Base-by-base conservation (phyloP, 2,113 vertebrate genomes). In the Piprites chloris region DNA sequence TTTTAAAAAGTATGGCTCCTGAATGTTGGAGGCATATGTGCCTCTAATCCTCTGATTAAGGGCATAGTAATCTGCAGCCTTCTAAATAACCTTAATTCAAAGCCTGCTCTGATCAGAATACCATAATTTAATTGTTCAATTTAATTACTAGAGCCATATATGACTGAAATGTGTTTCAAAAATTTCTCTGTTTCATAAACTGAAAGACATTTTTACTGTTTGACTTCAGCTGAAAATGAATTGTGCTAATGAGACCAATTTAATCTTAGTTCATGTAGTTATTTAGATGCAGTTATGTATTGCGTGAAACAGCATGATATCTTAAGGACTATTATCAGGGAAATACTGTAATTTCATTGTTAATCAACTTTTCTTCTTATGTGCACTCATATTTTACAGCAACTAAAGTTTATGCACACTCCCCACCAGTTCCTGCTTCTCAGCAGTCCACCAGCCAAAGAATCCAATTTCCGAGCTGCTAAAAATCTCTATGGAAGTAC, bases 361-460 rank as follows among this genome's bases (percentile, higher is more conserved):
- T 95, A 83, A 95, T 69, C 76, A 77, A 81, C 39, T 44, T 77
- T 3, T 77, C 82, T 78, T 96, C 41, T 32, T n/a, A 47, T 89
- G 11, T 76, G 9, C n/a, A 53, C 21, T 95, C 28, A 67, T 33
- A 87, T 95, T 94, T 84, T 92, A 78, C 97, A 99, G 99, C 99
- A 99, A 98, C 91, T 99, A 46, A 99, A 99, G 97, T 99, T 99
- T 97, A 99, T 99, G 99, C 99, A 99, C 95, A 99, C 99, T 44
- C 98, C 98, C 21, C 99, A 99, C 96, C 99, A 99, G 76, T 99
- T 99, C 94, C 98, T 99, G 39, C 98, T 99, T 72, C 99, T 99
- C 94, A 99, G 99, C 97, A 99, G 99, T 96, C 99, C 99, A 94
- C 99, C 99, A 97, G 99, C 99, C 98, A 99, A 99, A 99, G 99